Percentiles rank a stretch among this genome's conserved stretches.
These are phyloP conservation scores for Habroteleia sp. DNA, from an alignment of 2,888 invertebrate species.

Conservation along the genomic window DNA sequence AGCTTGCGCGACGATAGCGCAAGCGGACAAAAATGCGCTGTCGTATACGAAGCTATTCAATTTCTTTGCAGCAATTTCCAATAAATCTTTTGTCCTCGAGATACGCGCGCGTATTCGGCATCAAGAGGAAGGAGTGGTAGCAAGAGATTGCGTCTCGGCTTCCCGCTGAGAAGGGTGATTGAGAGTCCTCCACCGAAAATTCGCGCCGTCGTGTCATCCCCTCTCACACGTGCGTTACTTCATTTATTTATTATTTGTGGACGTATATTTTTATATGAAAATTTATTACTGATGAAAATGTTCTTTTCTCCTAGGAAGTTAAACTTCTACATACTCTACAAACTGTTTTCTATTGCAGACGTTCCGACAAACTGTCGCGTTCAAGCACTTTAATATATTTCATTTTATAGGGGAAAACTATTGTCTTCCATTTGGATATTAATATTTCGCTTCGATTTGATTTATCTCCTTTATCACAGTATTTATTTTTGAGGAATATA, in stretches of 20 bases:
- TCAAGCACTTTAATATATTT: too few relatives aligned
- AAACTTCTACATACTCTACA: too few relatives aligned
- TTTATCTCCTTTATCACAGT: too few relatives aligned
- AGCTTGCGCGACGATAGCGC: conserved; percentile 58
- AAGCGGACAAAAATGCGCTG: conserved; percentile 61
- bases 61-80: conserved; percentile 77
- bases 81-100: conserved; percentile 77
- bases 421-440: too few relatives aligned
- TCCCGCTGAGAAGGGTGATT: conserved; percentile 77
- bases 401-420: too few relatives aligned
- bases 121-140: conserved; percentile 65
- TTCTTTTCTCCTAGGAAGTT: too few relatives aligned
- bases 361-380: too few relatives aligned
- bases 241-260: conserved; percentile 61
- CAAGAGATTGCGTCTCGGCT: conserved; percentile 77
- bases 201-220: conserved; percentile 68
- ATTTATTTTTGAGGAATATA: too few relatives aligned
- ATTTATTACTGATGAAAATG: conserved; percentile 58
- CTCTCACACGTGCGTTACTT: conserved; percentile 35
- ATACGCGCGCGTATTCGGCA: conserved; percentile 69
- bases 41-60: conserved; percentile 69
- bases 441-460: too few relatives aligned
- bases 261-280: conserved; percentile 38
- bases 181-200: conserved; percentile 74
- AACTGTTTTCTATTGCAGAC: too few relatives aligned